Evolutionary conservation across 30 jellyfish, hydroid and myxozoan genomes (phyloP).

Genomic region (Aurelia aurita complex sp. Pacific): DNA sequence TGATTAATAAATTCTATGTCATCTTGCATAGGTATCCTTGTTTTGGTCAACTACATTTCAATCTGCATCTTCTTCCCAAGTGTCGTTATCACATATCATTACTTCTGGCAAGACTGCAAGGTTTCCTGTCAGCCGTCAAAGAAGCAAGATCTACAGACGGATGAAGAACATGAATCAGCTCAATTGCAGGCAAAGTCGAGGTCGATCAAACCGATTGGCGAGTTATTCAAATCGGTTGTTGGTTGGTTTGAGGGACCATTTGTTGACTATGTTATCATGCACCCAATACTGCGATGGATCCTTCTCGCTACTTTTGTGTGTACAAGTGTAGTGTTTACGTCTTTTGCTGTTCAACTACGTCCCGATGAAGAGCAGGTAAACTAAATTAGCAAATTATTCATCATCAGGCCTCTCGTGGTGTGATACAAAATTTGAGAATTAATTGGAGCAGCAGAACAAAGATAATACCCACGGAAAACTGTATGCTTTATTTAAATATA

Average conservation of each 20-base stretch:
- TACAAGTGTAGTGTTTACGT: constrained; percentile 58
- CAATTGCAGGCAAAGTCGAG: not conserved
- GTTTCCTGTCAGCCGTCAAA: constrained; percentile 9
- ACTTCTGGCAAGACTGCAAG: constrained; percentile 71
- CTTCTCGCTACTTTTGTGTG: constrained; percentile 38
- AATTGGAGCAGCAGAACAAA: too few species aligned
- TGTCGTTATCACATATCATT: constrained; percentile 89
- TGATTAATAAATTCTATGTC: too few species aligned
- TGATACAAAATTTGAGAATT: too few species aligned
- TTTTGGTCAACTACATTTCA: constrained; percentile 82
- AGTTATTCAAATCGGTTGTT: constrained; percentile 74
- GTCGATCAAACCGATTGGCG: constrained; percentile 60
- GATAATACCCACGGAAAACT: too few species aligned
- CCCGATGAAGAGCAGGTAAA: constrained; percentile 96
- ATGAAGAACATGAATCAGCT: not conserved
- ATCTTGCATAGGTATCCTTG: constrained; percentile 74
- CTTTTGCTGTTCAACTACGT: constrained; percentile 78
- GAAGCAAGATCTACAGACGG: constrained; percentile 11
- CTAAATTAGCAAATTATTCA: too few species aligned
- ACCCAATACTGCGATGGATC: constrained; percentile 75
- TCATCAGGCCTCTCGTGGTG: too few species aligned
- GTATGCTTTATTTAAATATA: too few species aligned
- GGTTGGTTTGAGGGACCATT: constrained; percentile 88
- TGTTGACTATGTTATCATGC: constrained; percentile 77
- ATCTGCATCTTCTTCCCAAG: constrained; percentile 96